phyloP scores from a whole-genome alignment of 2,113 vertebrate species.

The Corythoichthys haematopterus region DNA sequence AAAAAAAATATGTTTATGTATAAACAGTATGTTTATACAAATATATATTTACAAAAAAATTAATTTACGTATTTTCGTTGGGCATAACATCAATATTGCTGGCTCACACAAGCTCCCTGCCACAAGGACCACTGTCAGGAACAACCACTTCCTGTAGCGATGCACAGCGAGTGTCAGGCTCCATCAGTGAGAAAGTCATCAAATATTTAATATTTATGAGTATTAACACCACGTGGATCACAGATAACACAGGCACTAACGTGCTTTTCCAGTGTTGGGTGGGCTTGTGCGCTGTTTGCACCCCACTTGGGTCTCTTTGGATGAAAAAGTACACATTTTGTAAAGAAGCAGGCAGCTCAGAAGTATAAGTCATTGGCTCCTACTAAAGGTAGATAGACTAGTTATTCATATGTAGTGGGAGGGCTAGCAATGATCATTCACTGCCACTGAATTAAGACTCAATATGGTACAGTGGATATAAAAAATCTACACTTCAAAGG shows the following conservation, averaged over 20 bases:
- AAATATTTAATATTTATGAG: slow-evolving; percentile 66
- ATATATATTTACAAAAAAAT: slow-evolving; percentile 5
- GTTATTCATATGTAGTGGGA: too few relatives aligned
- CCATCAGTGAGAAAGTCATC: slow-evolving; percentile 62
- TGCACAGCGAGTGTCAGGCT: slow-evolving; percentile 47
- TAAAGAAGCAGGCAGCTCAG: not conserved
- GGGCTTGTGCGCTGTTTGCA: not conserved
- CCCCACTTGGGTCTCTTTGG: not conserved
- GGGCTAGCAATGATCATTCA: too few relatives aligned
- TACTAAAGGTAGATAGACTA: too few relatives aligned
- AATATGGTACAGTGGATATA: too few relatives aligned
- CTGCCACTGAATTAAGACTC: too few relatives aligned
- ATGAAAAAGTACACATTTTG: slow-evolving; percentile 10
- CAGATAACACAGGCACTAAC: slow-evolving; percentile 15
- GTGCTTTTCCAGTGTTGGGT: not conserved
- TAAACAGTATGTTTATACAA: too few relatives aligned
- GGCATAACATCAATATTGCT: slow-evolving; percentile 33
- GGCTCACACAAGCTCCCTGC: slow-evolving; percentile 33
- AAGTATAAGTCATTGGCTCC: too few relatives aligned
- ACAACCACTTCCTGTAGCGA: slow-evolving; percentile 33
- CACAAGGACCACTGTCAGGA: slow-evolving; percentile 34
- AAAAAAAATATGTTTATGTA: not conserved
- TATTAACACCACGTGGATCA: slow-evolving; percentile 50
- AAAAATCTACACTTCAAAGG: too few relatives aligned
- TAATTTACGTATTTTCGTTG: slow-evolving; percentile 7